Conservation (phyloP, 2,888 invertebrate genomes). For the Caenorhabditis japonica region DNA sequence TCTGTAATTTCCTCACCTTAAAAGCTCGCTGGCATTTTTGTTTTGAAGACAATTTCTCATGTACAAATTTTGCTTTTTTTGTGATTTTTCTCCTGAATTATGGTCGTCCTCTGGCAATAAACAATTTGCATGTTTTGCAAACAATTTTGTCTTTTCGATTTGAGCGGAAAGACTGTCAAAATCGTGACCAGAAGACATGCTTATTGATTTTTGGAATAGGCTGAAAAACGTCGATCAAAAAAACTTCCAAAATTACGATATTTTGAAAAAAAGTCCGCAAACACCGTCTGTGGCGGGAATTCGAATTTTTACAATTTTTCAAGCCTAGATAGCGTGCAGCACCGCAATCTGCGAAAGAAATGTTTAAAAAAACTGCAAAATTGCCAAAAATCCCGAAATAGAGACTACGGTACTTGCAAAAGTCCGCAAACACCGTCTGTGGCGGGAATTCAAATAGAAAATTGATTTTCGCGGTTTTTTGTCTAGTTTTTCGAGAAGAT, state of each 20-base stretch:
- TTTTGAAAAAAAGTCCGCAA: no score
- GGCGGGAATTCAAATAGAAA: no score
- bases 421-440: no score
- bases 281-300: no score
- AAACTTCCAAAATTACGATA: neutral
- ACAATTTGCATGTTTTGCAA: slow-evolving; percentile 27
- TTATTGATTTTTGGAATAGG: slow-evolving; percentile 37
- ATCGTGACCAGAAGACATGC: slow-evolving; percentile 32
- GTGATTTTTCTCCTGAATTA: no score
- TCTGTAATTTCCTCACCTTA: slow-evolving; percentile 20
- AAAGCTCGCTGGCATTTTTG: slow-evolving; percentile 10
- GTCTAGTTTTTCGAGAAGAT: no score
- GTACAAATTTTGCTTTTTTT: slow-evolving; percentile 10
- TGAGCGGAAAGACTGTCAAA: slow-evolving; percentile 1
- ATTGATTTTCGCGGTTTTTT: no score
- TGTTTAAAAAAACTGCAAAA: no score
- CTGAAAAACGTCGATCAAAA: slow-evolving; percentile 17
- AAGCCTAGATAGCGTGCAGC: no score
- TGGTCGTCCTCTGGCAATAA: neutral
- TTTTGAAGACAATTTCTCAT: slow-evolving; percentile 40
- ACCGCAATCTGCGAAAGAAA: slow-evolving; percentile 61
- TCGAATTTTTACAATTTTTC: no score
- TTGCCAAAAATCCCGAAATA: no score
- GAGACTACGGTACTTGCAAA: no score
- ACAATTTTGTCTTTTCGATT: slow-evolving; percentile 15